Base-by-base conservation (phyloP, 2,113 vertebrate species). In the Ceyx melanurus region DNA sequence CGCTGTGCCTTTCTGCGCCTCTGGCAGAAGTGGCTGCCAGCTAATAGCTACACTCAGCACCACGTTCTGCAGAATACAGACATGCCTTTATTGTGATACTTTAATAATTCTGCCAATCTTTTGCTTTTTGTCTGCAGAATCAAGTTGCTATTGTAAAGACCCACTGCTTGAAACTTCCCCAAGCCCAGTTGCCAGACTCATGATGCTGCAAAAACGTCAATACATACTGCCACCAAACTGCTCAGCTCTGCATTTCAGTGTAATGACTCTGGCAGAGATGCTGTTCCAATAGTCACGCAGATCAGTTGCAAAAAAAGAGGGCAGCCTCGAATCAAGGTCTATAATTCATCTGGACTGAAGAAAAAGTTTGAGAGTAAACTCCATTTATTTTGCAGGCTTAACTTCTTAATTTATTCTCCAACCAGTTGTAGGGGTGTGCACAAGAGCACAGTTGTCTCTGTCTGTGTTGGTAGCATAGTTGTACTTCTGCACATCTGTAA, bases 121-220 rank as follows among this genome's bases (percentile, higher is more conserved):
- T 94, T 91, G 93, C 77, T 93, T 97, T 97, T 96, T 97, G 94
- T 97, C 97, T 97, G 96, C 94, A 97, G 97, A 97, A 97, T 95
- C 89, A 97, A 97, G 95, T 97, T 97, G 95, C 96, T 96, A 97
- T 97, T 97, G 96, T 97, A 96, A 97, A 97, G 97, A 95, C 79
- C 91, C 93, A 93, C 93, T 97, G 93, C 94, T 97, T 97, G 95
- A 97, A 97, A 96, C 94, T 97, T 95, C 96, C 95, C 94, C 93
- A 95, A 94, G 94, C 93, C 93, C 95, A 95, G 95, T 92, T 96
- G 93, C 97, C 95, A 97, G 94, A 97, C 89, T 95, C 84, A 97
- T 97, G 95, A 93, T 94, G 88, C 95, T 96, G 94, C 96, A 96
- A 94, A 96, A 97, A 94, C 97, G 84, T 97, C 95, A 96, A 92